Evolutionary conservation across 2,797 vertebrate species (phyloP).

Genomic region (Lutjanus argentimaculatus): DNA sequence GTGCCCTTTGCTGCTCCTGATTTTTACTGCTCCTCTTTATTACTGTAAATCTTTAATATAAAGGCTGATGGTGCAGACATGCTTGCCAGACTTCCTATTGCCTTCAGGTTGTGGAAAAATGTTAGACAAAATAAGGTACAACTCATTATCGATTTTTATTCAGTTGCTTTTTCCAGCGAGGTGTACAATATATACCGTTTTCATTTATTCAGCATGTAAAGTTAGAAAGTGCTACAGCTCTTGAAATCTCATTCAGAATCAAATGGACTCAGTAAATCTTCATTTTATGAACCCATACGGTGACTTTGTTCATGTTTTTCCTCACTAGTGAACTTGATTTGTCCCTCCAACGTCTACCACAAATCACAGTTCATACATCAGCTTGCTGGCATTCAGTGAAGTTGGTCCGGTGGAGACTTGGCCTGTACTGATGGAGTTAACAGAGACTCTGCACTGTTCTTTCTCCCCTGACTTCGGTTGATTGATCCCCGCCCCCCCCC

Average conservation of each 20-base stretch:
- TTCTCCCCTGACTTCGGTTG: slow-evolving; percentile 77
- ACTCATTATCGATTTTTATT: slow-evolving; percentile 29
- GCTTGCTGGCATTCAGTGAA: slow-evolving; percentile 32
- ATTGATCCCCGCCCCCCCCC: slow-evolving; percentile 68
- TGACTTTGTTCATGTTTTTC: slow-evolving; percentile 47
- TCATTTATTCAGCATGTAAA: slow-evolving; percentile 41
- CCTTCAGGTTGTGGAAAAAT: slow-evolving; percentile 21
- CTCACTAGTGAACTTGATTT: slow-evolving; percentile 17
- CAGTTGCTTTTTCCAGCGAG: not conserved
- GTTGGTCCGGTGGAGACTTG: slow-evolving; percentile 7
- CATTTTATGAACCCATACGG: slow-evolving; percentile 23
- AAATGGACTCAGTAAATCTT: slow-evolving; percentile 43
- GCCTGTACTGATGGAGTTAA: slow-evolving; percentile 16
- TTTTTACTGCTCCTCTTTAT: slow-evolving; percentile 67
- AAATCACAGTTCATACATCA: slow-evolving; percentile 47
- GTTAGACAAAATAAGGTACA: slow-evolving; percentile 29
- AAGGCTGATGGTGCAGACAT: not conserved
- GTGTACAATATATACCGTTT: slow-evolving; percentile 1
- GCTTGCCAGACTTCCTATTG: not conserved
- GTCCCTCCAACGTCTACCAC: slow-evolving; percentile 39
- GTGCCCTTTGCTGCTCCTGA: slow-evolving; percentile 61
- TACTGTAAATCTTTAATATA: slow-evolving; percentile 55
- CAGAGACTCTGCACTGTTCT: slow-evolving; percentile 43
- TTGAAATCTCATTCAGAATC: slow-evolving; percentile 19
- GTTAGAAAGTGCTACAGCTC: slow-evolving; percentile 15